Conservation (phyloP, 1,140 invertebrate genomes). For the Papilio aristodemus region DNA sequence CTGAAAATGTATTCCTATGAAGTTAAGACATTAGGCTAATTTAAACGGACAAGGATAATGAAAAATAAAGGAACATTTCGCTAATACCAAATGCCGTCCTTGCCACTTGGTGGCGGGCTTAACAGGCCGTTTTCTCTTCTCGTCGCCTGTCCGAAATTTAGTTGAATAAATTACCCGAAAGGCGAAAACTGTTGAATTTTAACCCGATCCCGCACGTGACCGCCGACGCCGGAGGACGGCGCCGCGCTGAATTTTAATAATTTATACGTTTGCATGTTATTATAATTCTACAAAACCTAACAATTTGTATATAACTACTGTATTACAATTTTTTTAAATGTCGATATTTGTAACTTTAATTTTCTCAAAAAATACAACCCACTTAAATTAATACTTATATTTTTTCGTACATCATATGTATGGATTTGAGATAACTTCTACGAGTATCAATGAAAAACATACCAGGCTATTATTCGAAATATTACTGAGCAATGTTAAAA, state of each 20-base stretch:
- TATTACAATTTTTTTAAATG: background rate
- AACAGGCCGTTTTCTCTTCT: constrained; percentile 57
- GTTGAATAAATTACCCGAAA: constrained; percentile 68
- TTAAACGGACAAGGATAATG: constrained; percentile 20
- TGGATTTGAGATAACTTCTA: too few species aligned
- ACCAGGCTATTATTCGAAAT: too few species aligned
- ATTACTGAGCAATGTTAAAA: too few species aligned
- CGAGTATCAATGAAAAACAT: too few species aligned
- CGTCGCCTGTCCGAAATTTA: constrained; percentile 63
- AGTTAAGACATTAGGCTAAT: constrained; percentile 7
- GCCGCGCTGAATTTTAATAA: constrained; percentile 57
- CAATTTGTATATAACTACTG: constrained; percentile 2
- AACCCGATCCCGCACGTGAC: constrained; percentile 63
- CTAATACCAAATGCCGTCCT: constrained; percentile 48
- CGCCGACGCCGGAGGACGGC: constrained; percentile 39
- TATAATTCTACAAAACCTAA: background rate
- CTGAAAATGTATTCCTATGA: background rate
- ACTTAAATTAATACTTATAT: too few species aligned
- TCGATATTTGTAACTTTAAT: constrained; percentile 6
- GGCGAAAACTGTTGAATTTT: constrained; percentile 68
- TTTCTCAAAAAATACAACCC: background rate
- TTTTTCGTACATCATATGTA: too few species aligned
- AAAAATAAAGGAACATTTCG: constrained; percentile 33
- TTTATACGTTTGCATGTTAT: constrained; percentile 44
- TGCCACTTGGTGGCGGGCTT: constrained; percentile 43